A percentile compares a stretch with the other conserved stretches of the same genome.
Evolutionary conservation across 2,888 invertebrate genomes (phyloP).

Genomic region (Hymenopus coronatus): DNA sequence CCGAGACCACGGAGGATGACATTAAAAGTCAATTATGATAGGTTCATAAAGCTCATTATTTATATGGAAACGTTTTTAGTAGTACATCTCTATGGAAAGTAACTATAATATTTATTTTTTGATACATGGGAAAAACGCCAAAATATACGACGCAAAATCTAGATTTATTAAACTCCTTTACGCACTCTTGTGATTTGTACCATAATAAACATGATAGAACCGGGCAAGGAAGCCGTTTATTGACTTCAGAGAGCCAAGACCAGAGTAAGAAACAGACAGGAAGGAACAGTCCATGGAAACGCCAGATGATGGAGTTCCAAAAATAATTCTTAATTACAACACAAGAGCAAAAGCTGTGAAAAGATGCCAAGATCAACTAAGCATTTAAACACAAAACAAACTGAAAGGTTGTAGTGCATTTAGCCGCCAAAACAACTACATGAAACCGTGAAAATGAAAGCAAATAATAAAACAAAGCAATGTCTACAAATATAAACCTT

Average conservation of each 20-base stretch:
- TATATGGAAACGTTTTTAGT: no score
- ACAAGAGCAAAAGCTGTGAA: neutral
- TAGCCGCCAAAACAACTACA: neutral
- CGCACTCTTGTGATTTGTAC: neutral
- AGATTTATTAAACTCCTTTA: no score
- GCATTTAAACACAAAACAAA: neutral
- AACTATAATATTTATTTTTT: no score
- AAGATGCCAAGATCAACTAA: neutral
- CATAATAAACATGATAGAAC: neutral
- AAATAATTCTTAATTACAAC: neutral
- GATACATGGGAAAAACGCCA: no score
- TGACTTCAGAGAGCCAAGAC: neutral
- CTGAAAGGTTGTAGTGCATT: neutral
- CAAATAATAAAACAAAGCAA: neutral
- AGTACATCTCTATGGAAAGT: no score
- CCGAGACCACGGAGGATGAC: no score
- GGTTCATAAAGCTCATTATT: no score
- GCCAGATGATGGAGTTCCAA: neutral
- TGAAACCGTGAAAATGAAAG: neutral
- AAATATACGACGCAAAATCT: no score
- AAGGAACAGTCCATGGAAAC: neutral
- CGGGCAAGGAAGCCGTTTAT: neutral
- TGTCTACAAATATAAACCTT: no score
- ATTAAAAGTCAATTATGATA: no score
- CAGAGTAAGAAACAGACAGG: neutral